Conservation (phyloP, 2,888 invertebrate species). For the Cecidostiba fungosa region DNA sequence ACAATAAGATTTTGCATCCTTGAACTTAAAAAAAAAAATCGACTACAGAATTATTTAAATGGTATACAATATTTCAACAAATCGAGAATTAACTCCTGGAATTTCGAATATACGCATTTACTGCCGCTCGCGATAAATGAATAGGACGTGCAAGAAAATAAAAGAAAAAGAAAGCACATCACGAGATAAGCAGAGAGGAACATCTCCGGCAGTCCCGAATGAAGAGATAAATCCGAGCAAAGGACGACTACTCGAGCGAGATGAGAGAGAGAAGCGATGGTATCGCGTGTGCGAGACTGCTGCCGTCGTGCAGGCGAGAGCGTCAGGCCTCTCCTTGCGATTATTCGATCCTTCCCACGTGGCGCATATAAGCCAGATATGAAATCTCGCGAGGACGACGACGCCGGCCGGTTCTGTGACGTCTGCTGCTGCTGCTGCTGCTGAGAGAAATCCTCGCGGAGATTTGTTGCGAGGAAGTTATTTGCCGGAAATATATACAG, state of each 20-base stretch:
- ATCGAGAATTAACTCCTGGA: neutral
- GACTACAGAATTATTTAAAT: too few relatives aligned
- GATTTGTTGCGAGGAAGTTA: neutral
- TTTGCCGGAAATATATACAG: neutral
- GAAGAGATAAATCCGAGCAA: slow-evolving; percentile 46
- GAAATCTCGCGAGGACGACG: slow-evolving; percentile 9
- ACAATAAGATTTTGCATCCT: too few relatives aligned
- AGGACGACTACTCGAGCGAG: neutral
- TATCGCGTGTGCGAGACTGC: slow-evolving; percentile 1
- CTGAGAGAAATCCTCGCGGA: neutral
- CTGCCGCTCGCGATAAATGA: neutral
- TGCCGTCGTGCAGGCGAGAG: neutral
- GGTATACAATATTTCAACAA: too few relatives aligned
- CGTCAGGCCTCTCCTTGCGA: neutral
- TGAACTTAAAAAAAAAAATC: too few relatives aligned
- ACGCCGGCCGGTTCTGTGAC: slow-evolving; percentile 15
- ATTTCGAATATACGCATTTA: neutral
- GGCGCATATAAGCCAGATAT: slow-evolving; percentile 10
- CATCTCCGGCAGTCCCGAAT: slow-evolving; percentile 18
- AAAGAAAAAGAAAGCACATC: neutral
- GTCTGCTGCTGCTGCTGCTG: neutral
- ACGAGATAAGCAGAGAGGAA: neutral
- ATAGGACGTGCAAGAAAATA: neutral
- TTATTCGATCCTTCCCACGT: slow-evolving; percentile 22
- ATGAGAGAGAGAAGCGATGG: neutral